These are phyloP conservation scores for Rhodinocichla rosea DNA, from an alignment of 2,113 vertebrate genomes.

Conservation along the genomic window DNA sequence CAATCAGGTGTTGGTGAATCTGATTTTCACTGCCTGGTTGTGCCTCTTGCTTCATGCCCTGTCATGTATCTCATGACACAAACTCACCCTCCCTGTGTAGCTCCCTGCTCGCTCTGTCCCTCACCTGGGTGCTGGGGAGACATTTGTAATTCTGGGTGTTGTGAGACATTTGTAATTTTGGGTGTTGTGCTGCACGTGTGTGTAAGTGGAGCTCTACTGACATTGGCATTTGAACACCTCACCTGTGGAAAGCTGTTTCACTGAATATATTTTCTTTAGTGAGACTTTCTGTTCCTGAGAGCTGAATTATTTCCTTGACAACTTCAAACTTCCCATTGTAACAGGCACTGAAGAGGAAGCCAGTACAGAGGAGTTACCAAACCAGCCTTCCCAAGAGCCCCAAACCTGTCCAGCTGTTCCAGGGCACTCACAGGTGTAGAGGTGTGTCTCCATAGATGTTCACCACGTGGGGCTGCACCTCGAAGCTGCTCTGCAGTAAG, in stretches of 20 bases:
- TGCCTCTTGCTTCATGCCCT: neutral
- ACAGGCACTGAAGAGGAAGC: conserved; percentile 79
- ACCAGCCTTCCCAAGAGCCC: fast-evolving
- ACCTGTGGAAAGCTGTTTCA: conserved; percentile 94
- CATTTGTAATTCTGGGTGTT: fast-evolving
- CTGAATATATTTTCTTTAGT: conserved; percentile 96
- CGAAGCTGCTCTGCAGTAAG: conserved; percentile 82
- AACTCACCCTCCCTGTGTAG: neutral
- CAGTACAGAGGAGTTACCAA: neutral
- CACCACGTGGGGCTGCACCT: conserved; percentile 85
- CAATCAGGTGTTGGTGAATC: neutral
- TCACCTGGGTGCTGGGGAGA: neutral
- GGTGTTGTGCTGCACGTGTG: fast-evolving
- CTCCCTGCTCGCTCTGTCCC: neutral
- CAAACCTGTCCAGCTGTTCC: fast-evolving
- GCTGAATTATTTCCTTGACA: conserved; percentile 85
- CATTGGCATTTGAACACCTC: neutral
- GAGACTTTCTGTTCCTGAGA: conserved; percentile 88
- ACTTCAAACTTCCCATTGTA: conserved; percentile 88
- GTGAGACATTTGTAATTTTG: neutral
- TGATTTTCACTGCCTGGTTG: neutral
- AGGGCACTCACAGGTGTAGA: conserved; percentile 83
- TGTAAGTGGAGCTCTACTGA: neutral
- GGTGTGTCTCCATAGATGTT: conserved; percentile 95
- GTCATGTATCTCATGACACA: neutral